phyloP scores from a whole-genome alignment of 1,140 invertebrate species.

The Lutraria rhynchaena region DNA sequence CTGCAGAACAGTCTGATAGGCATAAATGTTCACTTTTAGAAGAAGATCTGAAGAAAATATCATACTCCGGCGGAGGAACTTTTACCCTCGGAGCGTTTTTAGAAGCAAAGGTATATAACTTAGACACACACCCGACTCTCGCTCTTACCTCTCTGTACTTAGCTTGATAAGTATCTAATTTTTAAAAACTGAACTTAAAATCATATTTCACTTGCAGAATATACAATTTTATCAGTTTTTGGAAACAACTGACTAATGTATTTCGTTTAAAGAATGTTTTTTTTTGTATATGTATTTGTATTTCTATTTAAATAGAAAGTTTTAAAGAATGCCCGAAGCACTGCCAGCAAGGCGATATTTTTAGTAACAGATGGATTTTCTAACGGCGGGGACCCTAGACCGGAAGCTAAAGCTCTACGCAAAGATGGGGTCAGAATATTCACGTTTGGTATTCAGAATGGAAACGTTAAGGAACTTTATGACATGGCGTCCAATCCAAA shows the following conservation, averaged over 20 bases:
- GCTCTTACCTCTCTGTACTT: too few species aligned
- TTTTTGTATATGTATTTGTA: conserved; percentile 16
- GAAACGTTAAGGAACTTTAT: conserved; percentile 86
- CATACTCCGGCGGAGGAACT: conserved; percentile 87
- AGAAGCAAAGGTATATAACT: conserved; percentile 87
- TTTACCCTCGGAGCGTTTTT: conserved; percentile 87
- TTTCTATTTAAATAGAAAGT: conserved; percentile 83
- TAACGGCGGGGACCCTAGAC: conserved; percentile 87
- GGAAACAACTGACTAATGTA: too few species aligned
- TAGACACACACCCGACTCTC: too few species aligned
- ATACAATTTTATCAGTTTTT: too few species aligned
- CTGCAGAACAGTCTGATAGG: conserved; percentile 78
- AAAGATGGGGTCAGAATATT: conserved; percentile 85
- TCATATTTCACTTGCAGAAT: too few species aligned
- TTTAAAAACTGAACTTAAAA: too few species aligned
- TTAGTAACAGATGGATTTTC: conserved; percentile 89
- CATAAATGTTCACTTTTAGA: conserved; percentile 87
- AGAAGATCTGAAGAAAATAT: conserved; percentile 85
- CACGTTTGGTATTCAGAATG: conserved; percentile 88
- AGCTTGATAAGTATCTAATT: too few species aligned
- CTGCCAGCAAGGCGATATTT: conserved; percentile 86
- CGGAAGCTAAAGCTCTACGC: conserved; percentile 84
- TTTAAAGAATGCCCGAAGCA: conserved; percentile 83
- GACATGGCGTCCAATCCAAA: conserved; percentile 87
- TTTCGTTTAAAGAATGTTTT: too few species aligned